Base-by-base conservation (phyloP, 2,797 vertebrate species). In the Crocidura indochinensis region DNA sequence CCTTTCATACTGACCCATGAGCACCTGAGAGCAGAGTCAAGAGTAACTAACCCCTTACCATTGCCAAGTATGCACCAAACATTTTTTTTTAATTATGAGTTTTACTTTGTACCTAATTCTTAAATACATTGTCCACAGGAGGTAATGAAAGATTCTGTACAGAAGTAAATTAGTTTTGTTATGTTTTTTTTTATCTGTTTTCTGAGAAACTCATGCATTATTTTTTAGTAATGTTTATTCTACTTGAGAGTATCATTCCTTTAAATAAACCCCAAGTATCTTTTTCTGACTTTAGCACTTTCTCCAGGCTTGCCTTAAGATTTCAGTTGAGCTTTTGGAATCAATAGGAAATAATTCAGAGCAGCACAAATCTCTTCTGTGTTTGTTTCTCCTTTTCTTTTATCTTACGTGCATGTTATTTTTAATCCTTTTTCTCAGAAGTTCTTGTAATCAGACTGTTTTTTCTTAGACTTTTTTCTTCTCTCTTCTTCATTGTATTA, bases 371-470 rank as follows among this genome's bases (percentile, higher is more conserved):
- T 86, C 80, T 91, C 24, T 85, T 89, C 31, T 87, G 29, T 67
- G 19, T 80, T 87, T 29, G 86, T 3, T 65, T 88, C 44, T 10
- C 64, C 87, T 78, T 29, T 78, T 10, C 27, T 72, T 91, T 46
- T 94, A 1, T 51, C 69, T 75, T 68, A 80, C 31, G n/a, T 60
- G 10, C 8, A 14, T 74, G 6, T 49, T 93, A 91, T 65, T 88
- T 85, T 90, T 44, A 84, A 91, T 90, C 46, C 31, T 19, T 92
- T 91, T 77, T 15, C 68, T 75, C 53, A 76, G 44, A 53, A 84
- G 53, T 89, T 87, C 51, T 64, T 88, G 22, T 29, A 85, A 49
- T 84, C 62, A 74, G 12, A 80, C 20, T 82, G 51, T 31, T 67
- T 90, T 91, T 46, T 79, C 91, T 83, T 72, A 60, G 44, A 76